Percentiles rank a stretch among this genome's conserved stretches.
These are phyloP conservation scores for Hybognathus amarus DNA, from an alignment of 2,797 vertebrate genomes.

Conservation along the genomic window DNA sequence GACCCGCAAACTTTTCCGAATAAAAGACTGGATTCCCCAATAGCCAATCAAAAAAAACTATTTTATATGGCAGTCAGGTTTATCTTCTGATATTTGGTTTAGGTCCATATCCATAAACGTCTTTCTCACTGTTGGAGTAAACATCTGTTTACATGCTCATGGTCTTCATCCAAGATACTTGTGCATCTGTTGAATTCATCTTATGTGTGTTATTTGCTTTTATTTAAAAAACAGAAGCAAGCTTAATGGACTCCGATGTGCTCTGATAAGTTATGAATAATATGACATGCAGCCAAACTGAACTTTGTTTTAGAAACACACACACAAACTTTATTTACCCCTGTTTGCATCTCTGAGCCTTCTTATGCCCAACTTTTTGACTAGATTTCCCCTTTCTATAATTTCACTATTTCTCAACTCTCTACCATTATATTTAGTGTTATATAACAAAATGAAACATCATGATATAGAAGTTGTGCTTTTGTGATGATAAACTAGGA, in stretches of 20 bases:
- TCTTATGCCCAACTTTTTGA: neutral
- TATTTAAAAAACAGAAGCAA: neutral
- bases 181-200: neutral
- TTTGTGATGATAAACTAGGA: neutral
- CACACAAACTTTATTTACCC: neutral
- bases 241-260: neutral
- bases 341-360: neutral
- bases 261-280: no score
- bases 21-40: no score
- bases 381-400: neutral
- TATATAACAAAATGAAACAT: neutral
- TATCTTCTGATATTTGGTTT: neutral
- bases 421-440: neutral
- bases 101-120: neutral
- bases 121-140: neutral
- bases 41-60: neutral
- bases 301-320: neutral
- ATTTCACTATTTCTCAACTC: neutral
- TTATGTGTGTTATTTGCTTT: neutral
- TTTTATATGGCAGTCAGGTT: slow-evolving; percentile 1
- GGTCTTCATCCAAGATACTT: neutral
- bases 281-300: no score
- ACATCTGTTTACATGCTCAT: neutral
- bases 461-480: no score
- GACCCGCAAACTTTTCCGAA: no score